Percentiles rank a stretch among this genome's conserved stretches.
phyloP scores from a whole-genome alignment of 2,888 invertebrate genomes.

The Ophion costatus region DNA sequence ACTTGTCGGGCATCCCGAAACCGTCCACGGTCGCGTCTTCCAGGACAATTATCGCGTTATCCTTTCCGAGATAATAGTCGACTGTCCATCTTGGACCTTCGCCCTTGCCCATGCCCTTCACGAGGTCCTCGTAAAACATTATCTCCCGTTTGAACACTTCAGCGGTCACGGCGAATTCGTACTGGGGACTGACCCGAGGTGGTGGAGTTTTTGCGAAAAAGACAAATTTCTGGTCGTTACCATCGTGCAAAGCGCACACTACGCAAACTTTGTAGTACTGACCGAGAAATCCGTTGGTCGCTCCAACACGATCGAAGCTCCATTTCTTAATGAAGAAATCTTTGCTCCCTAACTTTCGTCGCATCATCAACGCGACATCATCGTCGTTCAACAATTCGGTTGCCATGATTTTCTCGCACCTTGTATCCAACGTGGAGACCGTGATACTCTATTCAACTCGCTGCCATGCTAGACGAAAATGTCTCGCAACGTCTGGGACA shows the following conservation, averaged over 20 bases:
- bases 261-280: conserved; percentile 68
- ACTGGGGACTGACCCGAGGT: conserved; percentile 61
- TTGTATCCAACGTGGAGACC: not conserved
- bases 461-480: not conserved
- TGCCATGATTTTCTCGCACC: not conserved
- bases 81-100: conserved; percentile 66
- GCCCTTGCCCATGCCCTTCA: conserved; percentile 59
- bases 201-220: conserved; percentile 74
- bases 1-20: conserved; percentile 72
- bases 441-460: not conserved
- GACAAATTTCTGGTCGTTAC: conserved; percentile 40
- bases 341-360: conserved; percentile 63
- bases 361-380: conserved; percentile 68
- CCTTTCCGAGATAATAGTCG: conserved; percentile 71
- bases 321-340: conserved; percentile 67
- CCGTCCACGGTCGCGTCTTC: conserved; percentile 72
- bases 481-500: not conserved
- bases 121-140: conserved; percentile 67
- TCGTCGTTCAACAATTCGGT: conserved; percentile 58
- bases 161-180: conserved; percentile 48
- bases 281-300: conserved; percentile 71
- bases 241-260: conserved; percentile 48
- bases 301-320: conserved; percentile 63
- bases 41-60: conserved; percentile 71
- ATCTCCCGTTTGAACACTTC: conserved; percentile 71